Evolutionary conservation across 2,113 vertebrate genomes (phyloP).

Genomic region (Mastomys natalensis): DNA sequence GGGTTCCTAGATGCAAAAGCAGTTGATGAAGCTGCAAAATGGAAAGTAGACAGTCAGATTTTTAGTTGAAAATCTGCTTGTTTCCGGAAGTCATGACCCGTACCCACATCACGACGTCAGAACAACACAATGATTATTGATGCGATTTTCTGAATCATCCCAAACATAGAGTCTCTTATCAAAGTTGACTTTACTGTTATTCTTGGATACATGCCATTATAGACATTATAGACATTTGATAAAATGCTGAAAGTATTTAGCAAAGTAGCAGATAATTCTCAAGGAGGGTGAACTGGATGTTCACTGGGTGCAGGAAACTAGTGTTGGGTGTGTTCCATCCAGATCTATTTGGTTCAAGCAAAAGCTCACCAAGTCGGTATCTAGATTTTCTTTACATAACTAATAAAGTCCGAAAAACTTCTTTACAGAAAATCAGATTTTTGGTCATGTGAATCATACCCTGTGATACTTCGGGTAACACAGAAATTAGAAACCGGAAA

Average conservation of each 20-base stretch:
- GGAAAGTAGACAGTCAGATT: not conserved
- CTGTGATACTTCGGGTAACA: not conserved
- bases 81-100: not conserved
- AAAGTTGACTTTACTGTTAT: not conserved
- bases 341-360: not conserved
- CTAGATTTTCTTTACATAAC: conserved; percentile 13
- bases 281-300: not conserved
- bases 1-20: not conserved
- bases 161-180: not conserved
- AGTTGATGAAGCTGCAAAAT: not conserved
- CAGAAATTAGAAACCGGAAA: not conserved
- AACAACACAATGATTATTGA: not conserved
- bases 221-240: not conserved
- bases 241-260: not conserved
- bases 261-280: not conserved
- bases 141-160: conserved; percentile 12
- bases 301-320: not conserved
- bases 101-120: not conserved
- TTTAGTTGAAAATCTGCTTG: not conserved
- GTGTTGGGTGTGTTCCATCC: not conserved
- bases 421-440: not conserved
- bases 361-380: not conserved
- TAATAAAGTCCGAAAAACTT: not conserved
- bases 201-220: not conserved
- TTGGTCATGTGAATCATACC: not conserved